phyloP scores from a whole-genome alignment of 2,113 vertebrate species.

The Campylomormyrus tamandua region DNA sequence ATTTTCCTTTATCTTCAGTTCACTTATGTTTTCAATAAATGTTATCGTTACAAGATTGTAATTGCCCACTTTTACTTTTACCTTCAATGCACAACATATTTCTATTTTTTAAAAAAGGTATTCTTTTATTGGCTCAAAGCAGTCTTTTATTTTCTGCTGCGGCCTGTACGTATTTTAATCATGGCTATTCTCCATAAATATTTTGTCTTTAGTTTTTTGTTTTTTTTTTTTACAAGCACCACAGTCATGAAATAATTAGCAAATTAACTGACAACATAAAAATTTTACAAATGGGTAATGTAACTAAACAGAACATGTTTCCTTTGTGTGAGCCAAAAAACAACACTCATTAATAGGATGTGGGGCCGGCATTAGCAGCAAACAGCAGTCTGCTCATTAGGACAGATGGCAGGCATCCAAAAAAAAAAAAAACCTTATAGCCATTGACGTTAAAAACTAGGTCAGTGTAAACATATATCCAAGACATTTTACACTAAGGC shows the following conservation, averaged over 20 bases:
- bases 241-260: constrained; percentile 24
- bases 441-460: constrained; percentile 12
- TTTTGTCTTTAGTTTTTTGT: not conserved
- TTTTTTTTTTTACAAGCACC: constrained; percentile 22
- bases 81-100: constrained; percentile 13
- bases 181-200: constrained; percentile 30
- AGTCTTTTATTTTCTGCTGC: not conserved
- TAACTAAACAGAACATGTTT: not conserved
- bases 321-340: constrained; percentile 24
- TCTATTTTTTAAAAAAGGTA: not conserved
- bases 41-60: constrained; percentile 4
- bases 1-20: not conserved
- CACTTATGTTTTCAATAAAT: not conserved
- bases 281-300: constrained; percentile 38
- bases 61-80: constrained; percentile 19
- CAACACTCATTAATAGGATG: constrained; percentile 12
- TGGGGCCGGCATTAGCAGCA: constrained; percentile 21
- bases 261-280: constrained; percentile 36
- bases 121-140: not conserved
- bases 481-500: not conserved
- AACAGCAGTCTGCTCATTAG: constrained; percentile 17
- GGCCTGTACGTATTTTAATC: not conserved
- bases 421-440: constrained; percentile 12
- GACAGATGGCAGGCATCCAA: constrained; percentile 25
- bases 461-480: constrained; percentile 6